Evolutionary conservation across 2,113 vertebrate genomes (phyloP).

Genomic region (Lagopus leucura): DNA sequence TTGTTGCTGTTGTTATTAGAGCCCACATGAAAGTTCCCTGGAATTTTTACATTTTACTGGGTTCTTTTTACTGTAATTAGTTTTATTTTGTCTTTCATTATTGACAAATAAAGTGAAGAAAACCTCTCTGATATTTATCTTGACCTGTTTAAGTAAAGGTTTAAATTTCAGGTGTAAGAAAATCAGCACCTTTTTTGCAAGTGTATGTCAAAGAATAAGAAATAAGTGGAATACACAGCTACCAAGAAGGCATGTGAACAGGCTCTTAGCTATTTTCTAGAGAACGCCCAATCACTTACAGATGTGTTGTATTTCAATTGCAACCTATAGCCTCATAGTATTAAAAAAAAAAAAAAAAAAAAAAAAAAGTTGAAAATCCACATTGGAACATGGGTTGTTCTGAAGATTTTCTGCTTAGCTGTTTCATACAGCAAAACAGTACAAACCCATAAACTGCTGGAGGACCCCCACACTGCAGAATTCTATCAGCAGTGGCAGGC

Average conservation of each 20-base stretch:
- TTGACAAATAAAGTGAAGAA: neutral
- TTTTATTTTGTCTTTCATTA: neutral
- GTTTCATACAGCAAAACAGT: neutral
- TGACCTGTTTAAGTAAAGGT: neutral
- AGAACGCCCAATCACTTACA: neutral
- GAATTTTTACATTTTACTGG: neutral
- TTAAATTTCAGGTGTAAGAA: neutral
- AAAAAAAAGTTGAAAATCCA: neutral
- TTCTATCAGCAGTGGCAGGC: neutral
- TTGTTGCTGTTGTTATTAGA: neutral
- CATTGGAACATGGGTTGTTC: neutral
- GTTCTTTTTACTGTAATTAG: neutral
- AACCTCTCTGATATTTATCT: neutral
- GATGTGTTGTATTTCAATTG: neutral
- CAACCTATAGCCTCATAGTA: neutral
- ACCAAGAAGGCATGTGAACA: neutral
- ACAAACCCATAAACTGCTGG: neutral
- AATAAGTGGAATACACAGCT: neutral
- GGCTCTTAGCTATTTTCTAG: neutral
- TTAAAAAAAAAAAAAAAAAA: neutral
- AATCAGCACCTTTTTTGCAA: neutral
- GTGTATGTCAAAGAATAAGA: neutral
- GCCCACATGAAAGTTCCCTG: accelerated
- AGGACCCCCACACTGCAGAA: neutral
- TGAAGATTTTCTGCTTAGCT: neutral